Percentiles rank a stretch among this genome's conserved stretches.
phyloP scores from a whole-genome alignment of 2,797 vertebrate genomes.

The Sebastes vulpes region DNA sequence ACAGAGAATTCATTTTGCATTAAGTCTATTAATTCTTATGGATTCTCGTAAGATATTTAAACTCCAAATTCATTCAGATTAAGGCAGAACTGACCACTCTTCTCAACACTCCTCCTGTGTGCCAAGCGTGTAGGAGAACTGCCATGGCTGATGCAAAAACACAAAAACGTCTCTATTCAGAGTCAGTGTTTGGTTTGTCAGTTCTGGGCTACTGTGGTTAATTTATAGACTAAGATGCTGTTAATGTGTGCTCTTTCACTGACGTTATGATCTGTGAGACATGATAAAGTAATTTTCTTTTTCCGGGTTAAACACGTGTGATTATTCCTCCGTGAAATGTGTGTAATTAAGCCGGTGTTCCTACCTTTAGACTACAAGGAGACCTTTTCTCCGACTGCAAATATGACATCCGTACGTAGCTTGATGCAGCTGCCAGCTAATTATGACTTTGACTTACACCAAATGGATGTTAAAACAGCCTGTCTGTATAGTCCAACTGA shows the following conservation, averaged over 20 bases:
- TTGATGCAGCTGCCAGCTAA: neutral
- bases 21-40: neutral
- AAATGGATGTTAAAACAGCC: neutral
- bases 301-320: neutral
- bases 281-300: no score
- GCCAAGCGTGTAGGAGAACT: no score
- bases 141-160: fast-evolving
- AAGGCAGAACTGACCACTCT: no score
- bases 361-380: neutral
- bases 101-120: no score
- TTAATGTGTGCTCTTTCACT: no score
- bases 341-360: neutral
- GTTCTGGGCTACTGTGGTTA: no score
- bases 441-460: neutral
- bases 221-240: no score
- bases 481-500: neutral
- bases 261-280: no score
- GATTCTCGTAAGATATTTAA: neutral
- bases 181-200: no score
- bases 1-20: no score
- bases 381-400: neutral
- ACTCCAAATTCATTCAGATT: no score
- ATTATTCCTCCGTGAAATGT: neutral
- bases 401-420: neutral
- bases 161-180: no score